A percentile compares a stretch with the other conserved stretches of the same genome.
phyloP scores from a whole-genome alignment of 2,113 vertebrate genomes.

The Pterocles gutturalis region DNA sequence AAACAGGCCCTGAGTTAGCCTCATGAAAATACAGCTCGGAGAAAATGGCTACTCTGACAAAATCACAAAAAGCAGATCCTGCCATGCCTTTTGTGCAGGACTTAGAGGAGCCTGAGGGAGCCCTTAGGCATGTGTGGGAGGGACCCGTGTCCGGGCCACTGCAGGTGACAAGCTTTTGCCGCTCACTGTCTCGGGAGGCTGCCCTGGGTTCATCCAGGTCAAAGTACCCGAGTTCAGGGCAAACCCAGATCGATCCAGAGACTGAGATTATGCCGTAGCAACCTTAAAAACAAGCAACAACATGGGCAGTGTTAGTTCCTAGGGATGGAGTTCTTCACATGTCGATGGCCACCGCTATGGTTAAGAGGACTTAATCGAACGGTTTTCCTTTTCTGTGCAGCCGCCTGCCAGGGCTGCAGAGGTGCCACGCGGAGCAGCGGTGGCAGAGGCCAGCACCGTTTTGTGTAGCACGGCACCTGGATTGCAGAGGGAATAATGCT shows the following conservation, averaged over 20 bases:
- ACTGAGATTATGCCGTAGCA: neutral
- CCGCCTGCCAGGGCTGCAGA: neutral
- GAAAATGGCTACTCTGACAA: neutral
- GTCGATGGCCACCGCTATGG: fast-evolving
- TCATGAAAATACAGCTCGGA: neutral
- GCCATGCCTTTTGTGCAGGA: neutral
- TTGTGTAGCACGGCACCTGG: neutral
- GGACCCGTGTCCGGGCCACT: neutral
- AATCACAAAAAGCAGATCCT: neutral
- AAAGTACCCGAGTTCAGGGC: neutral
- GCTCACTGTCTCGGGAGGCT: neutral
- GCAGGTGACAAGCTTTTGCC: neutral
- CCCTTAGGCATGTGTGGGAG: neutral
- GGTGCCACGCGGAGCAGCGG: neutral
- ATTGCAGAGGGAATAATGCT: neutral
- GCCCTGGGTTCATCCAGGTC: neutral
- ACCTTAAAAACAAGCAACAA: neutral
- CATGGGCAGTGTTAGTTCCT: neutral
- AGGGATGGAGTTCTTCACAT: fast-evolving
- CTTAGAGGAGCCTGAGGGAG: neutral
- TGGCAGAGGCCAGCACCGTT: fast-evolving
- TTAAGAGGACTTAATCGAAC: neutral
- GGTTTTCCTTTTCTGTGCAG: neutral
- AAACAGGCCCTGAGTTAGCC: neutral
- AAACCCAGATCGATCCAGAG: neutral